A percentile compares a stretch with the other conserved stretches of the same genome.
Conservation (phyloP, 2,888 invertebrate genomes). For the Latheticus oryzae region DNA sequence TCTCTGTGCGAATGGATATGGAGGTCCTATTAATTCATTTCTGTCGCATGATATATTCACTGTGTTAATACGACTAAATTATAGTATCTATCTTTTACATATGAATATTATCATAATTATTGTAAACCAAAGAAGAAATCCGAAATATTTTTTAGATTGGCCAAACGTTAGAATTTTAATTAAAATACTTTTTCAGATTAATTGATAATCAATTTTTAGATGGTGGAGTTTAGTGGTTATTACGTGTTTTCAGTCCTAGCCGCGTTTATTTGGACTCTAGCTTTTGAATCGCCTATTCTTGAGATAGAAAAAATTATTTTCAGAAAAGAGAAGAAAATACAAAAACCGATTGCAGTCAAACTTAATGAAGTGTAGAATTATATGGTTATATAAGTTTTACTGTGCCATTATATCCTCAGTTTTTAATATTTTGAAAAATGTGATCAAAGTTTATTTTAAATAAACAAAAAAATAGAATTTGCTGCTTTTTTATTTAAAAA, state of each 20-base stretch:
- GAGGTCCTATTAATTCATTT: constrained; percentile 65
- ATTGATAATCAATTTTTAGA: constrained; percentile 61
- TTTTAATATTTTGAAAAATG: too few relatives aligned
- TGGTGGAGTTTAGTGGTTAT: constrained; percentile 63
- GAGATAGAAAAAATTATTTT: constrained; percentile 60
- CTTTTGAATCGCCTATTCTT: constrained; percentile 64
- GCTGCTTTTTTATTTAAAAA: too few relatives aligned
- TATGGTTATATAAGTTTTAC: too few relatives aligned
- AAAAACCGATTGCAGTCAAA: too few relatives aligned
- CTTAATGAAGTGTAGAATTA: too few relatives aligned
- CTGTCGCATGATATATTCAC: constrained; percentile 66
- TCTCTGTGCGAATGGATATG: constrained; percentile 45
- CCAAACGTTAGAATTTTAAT: constrained; percentile 47
- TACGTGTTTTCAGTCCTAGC: constrained; percentile 60
- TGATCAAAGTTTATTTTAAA: too few relatives aligned
- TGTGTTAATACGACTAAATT: constrained; percentile 67
- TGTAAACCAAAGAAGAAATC: constrained; percentile 24
- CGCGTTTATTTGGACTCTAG: constrained; percentile 62
- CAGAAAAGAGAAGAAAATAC: too few relatives aligned
- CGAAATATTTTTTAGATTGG: constrained; percentile 37
- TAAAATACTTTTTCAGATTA: constrained; percentile 30
- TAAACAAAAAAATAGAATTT: too few relatives aligned
- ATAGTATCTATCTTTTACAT: constrained; percentile 67
- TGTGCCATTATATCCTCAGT: too few relatives aligned
- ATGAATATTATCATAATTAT: constrained; percentile 56